Evolutionary conservation across 2,113 vertebrate species (phyloP).

Genomic region (Percina caprodes): DNA sequence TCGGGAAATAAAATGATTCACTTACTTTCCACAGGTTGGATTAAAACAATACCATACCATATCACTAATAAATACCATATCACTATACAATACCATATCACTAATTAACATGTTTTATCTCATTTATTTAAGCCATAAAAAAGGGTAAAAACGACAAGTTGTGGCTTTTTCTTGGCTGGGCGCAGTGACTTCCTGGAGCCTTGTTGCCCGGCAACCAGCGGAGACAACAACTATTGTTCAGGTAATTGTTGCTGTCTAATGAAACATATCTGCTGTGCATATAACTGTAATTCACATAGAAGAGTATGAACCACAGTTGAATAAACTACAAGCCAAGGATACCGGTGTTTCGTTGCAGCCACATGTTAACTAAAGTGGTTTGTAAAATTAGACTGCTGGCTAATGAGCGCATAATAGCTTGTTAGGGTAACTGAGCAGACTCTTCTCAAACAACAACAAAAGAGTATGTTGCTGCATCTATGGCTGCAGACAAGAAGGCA

Average conservation of each 20-base stretch:
- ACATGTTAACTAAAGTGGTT: conserved; percentile 4
- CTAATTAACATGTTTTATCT: not conserved
- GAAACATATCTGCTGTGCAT: not conserved
- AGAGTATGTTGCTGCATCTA: not conserved
- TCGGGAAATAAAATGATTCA: no score
- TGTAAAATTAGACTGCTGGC: conserved; percentile 12
- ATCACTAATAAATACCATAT: not conserved
- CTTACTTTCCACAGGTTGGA: no score
- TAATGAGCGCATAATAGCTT: conserved; percentile 29
- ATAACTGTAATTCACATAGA: not conserved
- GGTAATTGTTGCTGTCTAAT: not conserved
- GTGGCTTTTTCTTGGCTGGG: not conserved
- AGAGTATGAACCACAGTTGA: not conserved
- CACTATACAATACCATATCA: not conserved
- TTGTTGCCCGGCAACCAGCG: not conserved
- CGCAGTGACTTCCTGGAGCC: no score
- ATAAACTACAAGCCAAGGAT: not conserved
- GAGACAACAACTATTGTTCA: not conserved
- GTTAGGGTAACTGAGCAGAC: conserved; percentile 32
- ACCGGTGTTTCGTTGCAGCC: not conserved
- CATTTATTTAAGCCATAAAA: not conserved
- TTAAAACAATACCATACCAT: not conserved
- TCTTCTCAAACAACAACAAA: conserved; percentile 5
- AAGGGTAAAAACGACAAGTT: not conserved
- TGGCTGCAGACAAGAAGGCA: not conserved